These are phyloP conservation scores for Sebastes melanostomus DNA, from an alignment of 2,797 vertebrate genomes.

Conservation along the genomic window DNA sequence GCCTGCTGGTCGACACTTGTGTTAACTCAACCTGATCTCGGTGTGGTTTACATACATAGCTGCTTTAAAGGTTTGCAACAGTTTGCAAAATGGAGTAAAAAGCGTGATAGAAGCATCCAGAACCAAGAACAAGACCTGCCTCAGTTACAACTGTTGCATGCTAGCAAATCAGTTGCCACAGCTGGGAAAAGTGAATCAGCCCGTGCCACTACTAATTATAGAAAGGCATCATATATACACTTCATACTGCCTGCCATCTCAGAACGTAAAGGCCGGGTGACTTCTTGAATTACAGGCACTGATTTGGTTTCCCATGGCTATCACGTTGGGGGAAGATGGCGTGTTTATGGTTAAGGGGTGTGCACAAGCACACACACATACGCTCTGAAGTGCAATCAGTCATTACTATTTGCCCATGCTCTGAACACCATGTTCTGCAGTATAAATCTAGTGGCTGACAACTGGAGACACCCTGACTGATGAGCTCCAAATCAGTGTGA, in stretches of 20 bases:
- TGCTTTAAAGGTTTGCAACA: neutral
- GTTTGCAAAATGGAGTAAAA: conserved; percentile 8
- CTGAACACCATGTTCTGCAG: conserved; percentile 54
- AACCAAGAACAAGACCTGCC: neutral
- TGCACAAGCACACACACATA: conserved; percentile 17
- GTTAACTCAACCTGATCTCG: conserved; percentile 25
- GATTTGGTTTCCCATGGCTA: conserved; percentile 77
- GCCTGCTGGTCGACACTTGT: conserved; percentile 3
- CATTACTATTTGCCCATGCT: conserved; percentile 64
- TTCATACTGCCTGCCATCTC: conserved; percentile 41
- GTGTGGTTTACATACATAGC: neutral
- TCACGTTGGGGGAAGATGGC: conserved; percentile 28
- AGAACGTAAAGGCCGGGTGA: conserved; percentile 56
- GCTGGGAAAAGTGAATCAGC: conserved; percentile 55
- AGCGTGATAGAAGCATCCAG: neutral
- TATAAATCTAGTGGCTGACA: conserved; percentile 75
- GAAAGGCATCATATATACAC: conserved; percentile 64
- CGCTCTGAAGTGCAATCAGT: conserved; percentile 60
- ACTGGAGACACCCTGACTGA: conserved; percentile 70
- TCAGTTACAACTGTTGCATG: conserved; percentile 39
- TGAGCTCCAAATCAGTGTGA: conserved; percentile 63
- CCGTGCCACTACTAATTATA: conserved; percentile 69
- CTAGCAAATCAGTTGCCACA: conserved; percentile 48
- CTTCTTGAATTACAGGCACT: conserved; percentile 62
- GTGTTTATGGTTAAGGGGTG: conserved; percentile 56